Evolutionary conservation across 2,113 vertebrate genomes (phyloP).

Genomic region (Chloropsis hardwickii): DNA sequence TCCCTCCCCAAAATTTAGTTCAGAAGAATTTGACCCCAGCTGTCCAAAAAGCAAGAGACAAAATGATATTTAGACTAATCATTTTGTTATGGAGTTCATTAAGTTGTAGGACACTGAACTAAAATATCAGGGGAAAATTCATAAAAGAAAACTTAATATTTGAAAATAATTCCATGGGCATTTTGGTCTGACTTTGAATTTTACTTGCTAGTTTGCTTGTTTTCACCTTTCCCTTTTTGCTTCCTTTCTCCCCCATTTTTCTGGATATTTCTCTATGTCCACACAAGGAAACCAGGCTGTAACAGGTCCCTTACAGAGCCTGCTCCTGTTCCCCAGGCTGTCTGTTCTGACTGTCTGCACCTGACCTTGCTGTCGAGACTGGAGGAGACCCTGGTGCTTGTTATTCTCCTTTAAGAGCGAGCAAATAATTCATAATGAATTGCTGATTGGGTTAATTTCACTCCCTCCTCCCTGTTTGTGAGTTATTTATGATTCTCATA

Average conservation of each 20-base stretch:
- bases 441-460: conserved; percentile 34
- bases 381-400: background rate
- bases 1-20: background rate
- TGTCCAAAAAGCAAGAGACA: background rate
- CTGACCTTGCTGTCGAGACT: background rate
- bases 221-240: background rate
- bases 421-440: conserved; percentile 5
- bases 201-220: background rate
- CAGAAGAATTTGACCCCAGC: background rate
- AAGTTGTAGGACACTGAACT: background rate
- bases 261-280: background rate
- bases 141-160: background rate
- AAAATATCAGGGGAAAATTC: background rate
- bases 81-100: background rate
- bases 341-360: background rate
- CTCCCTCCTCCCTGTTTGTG: background rate
- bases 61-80: background rate
- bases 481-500: conserved; percentile 44
- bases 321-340: background rate
- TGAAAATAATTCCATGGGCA: background rate
- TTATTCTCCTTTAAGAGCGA: background rate
- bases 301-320: background rate
- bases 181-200: background rate
- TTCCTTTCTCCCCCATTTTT: background rate
- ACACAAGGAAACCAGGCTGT: background rate